Percentiles rank a stretch among this genome's conserved stretches.
These are phyloP conservation scores for Uromys caudimaculatus DNA, from an alignment of 2,797 vertebrate genomes.

Conservation along the genomic window DNA sequence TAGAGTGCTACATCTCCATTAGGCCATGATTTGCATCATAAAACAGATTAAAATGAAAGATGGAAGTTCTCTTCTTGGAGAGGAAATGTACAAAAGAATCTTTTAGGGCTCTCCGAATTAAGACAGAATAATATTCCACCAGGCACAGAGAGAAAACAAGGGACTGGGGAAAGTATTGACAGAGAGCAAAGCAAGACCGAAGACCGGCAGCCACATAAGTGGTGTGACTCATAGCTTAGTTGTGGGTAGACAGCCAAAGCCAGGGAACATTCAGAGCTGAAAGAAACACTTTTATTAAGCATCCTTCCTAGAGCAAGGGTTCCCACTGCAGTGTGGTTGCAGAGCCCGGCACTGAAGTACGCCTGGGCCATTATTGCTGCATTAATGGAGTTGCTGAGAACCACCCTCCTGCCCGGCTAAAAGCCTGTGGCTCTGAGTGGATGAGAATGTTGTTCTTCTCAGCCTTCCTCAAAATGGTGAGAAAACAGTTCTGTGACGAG, in stretches of 20 bases:
- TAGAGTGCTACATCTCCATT: conserved; percentile 45
- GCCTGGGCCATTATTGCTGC: background rate
- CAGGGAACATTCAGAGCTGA: conserved; percentile 52
- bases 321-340: background rate
- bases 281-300: conserved; percentile 48
- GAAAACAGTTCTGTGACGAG: background rate
- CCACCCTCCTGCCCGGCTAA: background rate
- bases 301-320: background rate
- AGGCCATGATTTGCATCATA: conserved; percentile 54
- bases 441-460: background rate
- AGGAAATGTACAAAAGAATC: conserved; percentile 38
- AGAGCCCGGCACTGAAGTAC: background rate
- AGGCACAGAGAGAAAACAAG: conserved; percentile 73
- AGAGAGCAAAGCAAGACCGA: conserved; percentile 15
- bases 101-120: background rate
- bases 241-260: conserved; percentile 80
- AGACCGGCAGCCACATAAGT: conserved; percentile 76
- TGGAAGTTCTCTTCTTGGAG: conserved; percentile 28
- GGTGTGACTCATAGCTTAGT: conserved; percentile 81
- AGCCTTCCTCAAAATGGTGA: conserved; percentile 1
- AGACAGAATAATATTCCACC: background rate
- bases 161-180: conserved; percentile 70
- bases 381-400: background rate
- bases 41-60: conserved; percentile 57
- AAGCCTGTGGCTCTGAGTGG: background rate